These are phyloP conservation scores for Daboia siamensis DNA, from an alignment of 2,113 vertebrate species.

Conservation along the genomic window DNA sequence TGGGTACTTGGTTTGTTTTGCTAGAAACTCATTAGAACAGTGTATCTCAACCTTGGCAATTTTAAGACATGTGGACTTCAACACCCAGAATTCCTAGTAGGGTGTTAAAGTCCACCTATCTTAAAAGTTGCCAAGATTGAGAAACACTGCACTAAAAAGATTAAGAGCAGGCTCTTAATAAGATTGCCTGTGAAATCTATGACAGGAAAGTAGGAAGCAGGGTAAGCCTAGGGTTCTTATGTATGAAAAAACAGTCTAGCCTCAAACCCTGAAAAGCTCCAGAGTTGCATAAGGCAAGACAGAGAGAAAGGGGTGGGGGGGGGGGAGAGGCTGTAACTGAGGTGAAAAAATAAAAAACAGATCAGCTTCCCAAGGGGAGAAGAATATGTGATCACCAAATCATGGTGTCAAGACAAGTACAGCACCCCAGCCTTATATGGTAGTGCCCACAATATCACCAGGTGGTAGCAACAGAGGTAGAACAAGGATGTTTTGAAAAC, in stretches of 20 bases:
- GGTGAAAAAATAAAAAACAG: too few relatives aligned
- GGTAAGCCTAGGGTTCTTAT: background rate
- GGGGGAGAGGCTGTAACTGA: constrained; percentile 66
- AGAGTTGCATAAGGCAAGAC: too few relatives aligned
- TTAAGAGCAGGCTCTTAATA: background rate
- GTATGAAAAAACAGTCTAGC: background rate
- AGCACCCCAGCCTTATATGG: too few relatives aligned
- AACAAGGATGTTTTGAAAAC: too few relatives aligned
- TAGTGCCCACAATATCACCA: too few relatives aligned
- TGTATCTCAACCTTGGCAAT: background rate
- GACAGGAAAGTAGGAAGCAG: background rate
- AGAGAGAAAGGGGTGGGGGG: constrained; percentile 57
- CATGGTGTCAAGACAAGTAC: too few relatives aligned
- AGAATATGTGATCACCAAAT: too few relatives aligned
- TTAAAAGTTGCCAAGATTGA: background rate
- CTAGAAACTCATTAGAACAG: background rate
- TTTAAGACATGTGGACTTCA: background rate
- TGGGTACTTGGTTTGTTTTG: too few relatives aligned
- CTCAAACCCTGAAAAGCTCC: background rate
- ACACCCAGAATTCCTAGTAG: background rate
- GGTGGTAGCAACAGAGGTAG: too few relatives aligned
- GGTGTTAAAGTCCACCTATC: background rate
- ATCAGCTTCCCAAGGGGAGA: too few relatives aligned
- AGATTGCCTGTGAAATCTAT: background rate
- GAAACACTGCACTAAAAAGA: background rate